Percentiles rank a stretch among this genome's conserved stretches.
These are phyloP conservation scores for Hemitrygon akajei DNA, from an alignment of 2,797 vertebrate genomes.

Conservation along the genomic window DNA sequence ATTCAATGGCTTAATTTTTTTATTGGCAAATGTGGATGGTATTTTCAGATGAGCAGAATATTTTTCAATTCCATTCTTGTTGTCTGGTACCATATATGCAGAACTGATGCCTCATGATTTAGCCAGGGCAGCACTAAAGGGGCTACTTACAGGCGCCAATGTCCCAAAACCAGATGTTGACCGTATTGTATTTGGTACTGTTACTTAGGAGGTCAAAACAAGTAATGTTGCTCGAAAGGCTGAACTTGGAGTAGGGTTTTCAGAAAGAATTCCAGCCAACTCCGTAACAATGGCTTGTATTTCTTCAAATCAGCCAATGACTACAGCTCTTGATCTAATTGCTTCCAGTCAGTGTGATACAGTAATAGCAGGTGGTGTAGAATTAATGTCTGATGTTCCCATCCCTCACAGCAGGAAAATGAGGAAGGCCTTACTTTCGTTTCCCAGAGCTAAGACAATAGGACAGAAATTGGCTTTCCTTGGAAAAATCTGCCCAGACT, in stretches of 20 bases:
- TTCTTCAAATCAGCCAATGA: constrained; percentile 95
- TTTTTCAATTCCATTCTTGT: constrained; percentile 70
- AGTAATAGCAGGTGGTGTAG: constrained; percentile 80
- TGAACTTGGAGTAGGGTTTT: constrained; percentile 86
- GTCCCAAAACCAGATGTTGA: constrained; percentile 77
- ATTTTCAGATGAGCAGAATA: neutral
- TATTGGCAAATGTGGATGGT: constrained; percentile 17
- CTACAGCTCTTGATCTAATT: constrained; percentile 77
- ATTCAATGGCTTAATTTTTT: constrained; percentile 4
- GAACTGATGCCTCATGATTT: constrained; percentile 94
- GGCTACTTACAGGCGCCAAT: constrained; percentile 69
- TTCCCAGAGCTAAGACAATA: constrained; percentile 80
- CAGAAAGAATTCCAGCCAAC: constrained; percentile 85
- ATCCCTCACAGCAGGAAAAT: constrained; percentile 95
- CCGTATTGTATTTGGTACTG: constrained; percentile 85
- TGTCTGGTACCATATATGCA: constrained; percentile 82
- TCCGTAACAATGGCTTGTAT: constrained; percentile 98
- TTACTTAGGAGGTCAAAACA: constrained; percentile 96
- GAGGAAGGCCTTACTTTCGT: constrained; percentile 87
- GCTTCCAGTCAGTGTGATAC: constrained; percentile 82
- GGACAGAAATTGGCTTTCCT: constrained; percentile 75
- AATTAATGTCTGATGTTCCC: constrained; percentile 90
- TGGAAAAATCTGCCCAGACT: constrained; percentile 74
- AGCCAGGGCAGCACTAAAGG: constrained; percentile 83
- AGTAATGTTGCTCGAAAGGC: constrained; percentile 96